Conservation (phyloP, 2,797 vertebrate species). For the Rousettus madagascariensis region DNA sequence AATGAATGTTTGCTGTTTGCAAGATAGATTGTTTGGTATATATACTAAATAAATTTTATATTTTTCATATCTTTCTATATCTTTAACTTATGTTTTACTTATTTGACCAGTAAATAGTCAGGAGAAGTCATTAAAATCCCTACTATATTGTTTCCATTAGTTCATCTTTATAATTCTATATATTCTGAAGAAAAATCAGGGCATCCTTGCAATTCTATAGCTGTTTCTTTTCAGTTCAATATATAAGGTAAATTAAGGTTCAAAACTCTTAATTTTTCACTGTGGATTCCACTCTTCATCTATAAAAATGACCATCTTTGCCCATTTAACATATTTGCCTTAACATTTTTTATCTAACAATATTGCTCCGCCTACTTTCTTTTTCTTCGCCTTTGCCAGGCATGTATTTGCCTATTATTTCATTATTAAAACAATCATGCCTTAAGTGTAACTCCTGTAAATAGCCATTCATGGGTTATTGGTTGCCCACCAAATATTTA, state of each 20-base stretch:
- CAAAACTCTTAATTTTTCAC: background rate
- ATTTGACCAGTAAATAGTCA: background rate
- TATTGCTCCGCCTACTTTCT: background rate
- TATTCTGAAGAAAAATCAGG: no score
- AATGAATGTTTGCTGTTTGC: background rate
- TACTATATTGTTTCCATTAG: background rate
- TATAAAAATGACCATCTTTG: background rate
- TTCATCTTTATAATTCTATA: background rate
- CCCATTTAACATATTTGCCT: background rate
- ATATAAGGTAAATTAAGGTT: background rate
- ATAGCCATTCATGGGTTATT: background rate
- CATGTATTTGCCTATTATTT: background rate
- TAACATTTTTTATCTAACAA: background rate
- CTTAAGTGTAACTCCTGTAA: background rate
- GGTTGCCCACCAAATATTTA: background rate
- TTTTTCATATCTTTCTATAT: background rate
- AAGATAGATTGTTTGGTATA: background rate
- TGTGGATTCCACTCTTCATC: background rate
- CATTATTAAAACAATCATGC: background rate
- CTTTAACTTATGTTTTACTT: background rate
- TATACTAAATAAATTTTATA: background rate
- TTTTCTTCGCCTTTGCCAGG: background rate
- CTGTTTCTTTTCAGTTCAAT: background rate
- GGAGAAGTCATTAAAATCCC: background rate
- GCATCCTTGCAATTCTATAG: background rate